These are phyloP conservation scores for Hesperia comma DNA, from an alignment of 2,888 invertebrate species.

Conservation along the genomic window DNA sequence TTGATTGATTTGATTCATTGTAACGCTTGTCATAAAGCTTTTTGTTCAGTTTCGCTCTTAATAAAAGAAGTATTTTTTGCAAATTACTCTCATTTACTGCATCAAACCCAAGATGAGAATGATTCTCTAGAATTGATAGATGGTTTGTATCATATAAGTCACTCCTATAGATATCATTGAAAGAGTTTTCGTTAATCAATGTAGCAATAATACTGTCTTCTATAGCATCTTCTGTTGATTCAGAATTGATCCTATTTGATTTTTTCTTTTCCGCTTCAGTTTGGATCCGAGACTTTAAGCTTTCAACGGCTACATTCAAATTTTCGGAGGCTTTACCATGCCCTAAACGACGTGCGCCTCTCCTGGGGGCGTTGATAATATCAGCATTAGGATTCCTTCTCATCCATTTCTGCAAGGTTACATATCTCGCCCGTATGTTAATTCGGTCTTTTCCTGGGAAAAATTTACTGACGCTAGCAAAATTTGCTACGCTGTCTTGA, in stretches of 20 bases:
- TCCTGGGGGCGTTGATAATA: slow-evolving; percentile 67
- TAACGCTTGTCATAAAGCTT: slow-evolving; percentile 51
- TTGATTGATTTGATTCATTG: slow-evolving; percentile 37
- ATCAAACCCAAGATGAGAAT: slow-evolving; percentile 35
- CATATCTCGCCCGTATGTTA: slow-evolving; percentile 85
- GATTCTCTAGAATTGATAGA: slow-evolving; percentile 29
- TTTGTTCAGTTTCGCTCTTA: slow-evolving; percentile 59
- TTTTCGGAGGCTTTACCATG: slow-evolving; percentile 58
- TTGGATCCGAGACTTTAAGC: slow-evolving; percentile 64
- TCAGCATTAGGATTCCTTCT: slow-evolving; percentile 71
- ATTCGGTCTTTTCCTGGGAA: slow-evolving; percentile 83
- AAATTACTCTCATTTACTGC: slow-evolving; percentile 56
- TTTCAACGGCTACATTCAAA: slow-evolving; percentile 64
- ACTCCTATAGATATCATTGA: slow-evolving; percentile 42
- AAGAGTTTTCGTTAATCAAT: slow-evolving; percentile 55
- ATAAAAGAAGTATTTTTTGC: slow-evolving; percentile 57
- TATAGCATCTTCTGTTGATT: slow-evolving; percentile 57
- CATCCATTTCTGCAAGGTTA: slow-evolving; percentile 80
- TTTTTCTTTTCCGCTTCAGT: slow-evolving; percentile 54
- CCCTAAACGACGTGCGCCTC: slow-evolving; percentile 58
- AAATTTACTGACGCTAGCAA: slow-evolving; percentile 72
- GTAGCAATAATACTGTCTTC: slow-evolving; percentile 63
- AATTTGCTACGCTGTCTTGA: slow-evolving; percentile 67
- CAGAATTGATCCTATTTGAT: slow-evolving; percentile 50
- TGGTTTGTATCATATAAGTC: slow-evolving; percentile 1